phyloP scores from a whole-genome alignment of 1,140 invertebrate species.

The Leguminivora glycinivorella region DNA sequence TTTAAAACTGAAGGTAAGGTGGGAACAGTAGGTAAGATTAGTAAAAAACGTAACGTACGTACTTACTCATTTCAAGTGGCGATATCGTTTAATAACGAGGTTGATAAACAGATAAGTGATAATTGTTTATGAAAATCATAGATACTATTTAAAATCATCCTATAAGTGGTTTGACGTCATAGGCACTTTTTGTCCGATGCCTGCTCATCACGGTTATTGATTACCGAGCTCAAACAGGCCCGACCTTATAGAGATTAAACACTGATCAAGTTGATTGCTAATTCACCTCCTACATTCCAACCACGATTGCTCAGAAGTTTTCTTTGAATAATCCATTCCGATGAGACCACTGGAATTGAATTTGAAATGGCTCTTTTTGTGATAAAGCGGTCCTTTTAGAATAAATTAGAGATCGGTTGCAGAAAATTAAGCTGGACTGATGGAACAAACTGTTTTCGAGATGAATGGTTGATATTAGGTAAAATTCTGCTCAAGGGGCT shows the following conservation, averaged over 20 bases:
- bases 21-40: no score
- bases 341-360: not conserved
- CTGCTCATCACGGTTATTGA: not conserved
- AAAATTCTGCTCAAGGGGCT: no score
- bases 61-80: no score
- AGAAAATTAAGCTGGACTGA: not conserved
- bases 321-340: slow-evolving; percentile 11
- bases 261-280: slow-evolving; percentile 12
- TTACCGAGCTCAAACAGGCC: not conserved
- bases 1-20: no score
- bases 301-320: slow-evolving; percentile 1
- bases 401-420: not conserved
- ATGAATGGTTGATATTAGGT: not conserved
- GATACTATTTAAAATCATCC: no score
- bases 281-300: not conserved
- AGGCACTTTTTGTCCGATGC: no score
- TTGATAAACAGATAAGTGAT: no score
- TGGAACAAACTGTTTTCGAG: not conserved
- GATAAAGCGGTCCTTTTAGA: not conserved
- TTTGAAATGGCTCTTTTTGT: not conserved
- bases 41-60: no score
- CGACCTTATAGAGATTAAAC: not conserved
- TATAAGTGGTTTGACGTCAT: no score
- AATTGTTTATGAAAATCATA: no score
- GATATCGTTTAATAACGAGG: no score